Evolutionary conservation across 1,140 invertebrate species (phyloP).

Genomic region (Anastatus disparis): DNA sequence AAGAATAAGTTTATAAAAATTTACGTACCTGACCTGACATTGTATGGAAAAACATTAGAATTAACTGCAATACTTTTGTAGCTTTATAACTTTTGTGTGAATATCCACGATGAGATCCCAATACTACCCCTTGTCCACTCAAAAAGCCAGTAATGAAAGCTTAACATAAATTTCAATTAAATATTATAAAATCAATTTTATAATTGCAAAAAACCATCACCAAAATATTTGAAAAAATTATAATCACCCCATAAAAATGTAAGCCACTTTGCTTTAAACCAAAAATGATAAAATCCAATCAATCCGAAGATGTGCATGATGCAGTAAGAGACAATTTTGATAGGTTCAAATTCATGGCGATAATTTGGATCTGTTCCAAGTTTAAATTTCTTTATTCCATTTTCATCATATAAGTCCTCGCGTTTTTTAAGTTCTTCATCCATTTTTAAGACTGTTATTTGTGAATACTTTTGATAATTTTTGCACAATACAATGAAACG

Average conservation of each 20-base stretch:
- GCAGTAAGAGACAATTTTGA: no score
- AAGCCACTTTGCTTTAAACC: conserved; percentile 69
- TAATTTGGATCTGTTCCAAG: conserved; percentile 6
- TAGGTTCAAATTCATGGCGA: conserved; percentile 45
- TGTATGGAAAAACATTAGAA: conserved; percentile 66
- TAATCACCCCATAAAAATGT: conserved; percentile 79
- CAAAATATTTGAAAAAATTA: background rate
- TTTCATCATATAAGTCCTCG: background rate
- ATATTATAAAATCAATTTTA: background rate
- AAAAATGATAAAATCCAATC: conserved; percentile 76
- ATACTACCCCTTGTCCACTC: conserved; percentile 42
- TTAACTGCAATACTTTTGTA: conserved; percentile 71
- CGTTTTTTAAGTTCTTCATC: background rate
- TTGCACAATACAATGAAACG: no score
- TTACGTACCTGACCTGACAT: conserved; percentile 69
- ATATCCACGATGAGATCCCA: conserved; percentile 68
- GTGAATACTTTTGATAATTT: no score
- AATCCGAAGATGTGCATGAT: conserved; percentile 73
- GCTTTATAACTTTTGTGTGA: conserved; percentile 9
- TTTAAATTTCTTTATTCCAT: background rate
- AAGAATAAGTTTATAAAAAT: no score
- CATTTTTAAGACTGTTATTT: no score
- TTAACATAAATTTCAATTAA: background rate
- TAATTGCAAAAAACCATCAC: background rate
- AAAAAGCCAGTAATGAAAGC: background rate